Base-by-base conservation (phyloP, 2,888 invertebrate genomes). In the Ceraclea dissimilis region DNA sequence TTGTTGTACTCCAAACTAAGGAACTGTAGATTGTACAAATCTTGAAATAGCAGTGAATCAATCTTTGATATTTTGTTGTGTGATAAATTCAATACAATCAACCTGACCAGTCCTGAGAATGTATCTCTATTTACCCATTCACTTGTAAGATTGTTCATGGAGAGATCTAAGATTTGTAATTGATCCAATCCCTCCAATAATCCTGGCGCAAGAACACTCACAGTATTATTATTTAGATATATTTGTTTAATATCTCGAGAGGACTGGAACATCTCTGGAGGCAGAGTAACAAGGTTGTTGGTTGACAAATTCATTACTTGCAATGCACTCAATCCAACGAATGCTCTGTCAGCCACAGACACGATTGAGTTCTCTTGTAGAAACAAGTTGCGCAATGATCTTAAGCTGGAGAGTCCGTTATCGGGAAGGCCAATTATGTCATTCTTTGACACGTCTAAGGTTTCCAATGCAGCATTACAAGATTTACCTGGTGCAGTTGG, bases 101-200 rank as follows among this genome's bases (percentile, higher is more conserved):
- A 77, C 46, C 87, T 81, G 5, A 84, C 82, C 50, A 90, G 75
- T 59, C 85, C 85, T 20, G 85, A 80, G 72, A 91, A 90, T 20
- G 88, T 86, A 65, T 88, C 86, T 65, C 85, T 79, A 64, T 86
- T 86, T 51, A 90, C 83, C 85, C 86, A 88, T 63, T 82, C 83
- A 66, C 85, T 87, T n/a, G 85, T 84, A 64, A 90, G 72, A 66
- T 86, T 84, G 70, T 90, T 90, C 58, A 77, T 76, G 48, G 86
- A 86, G 66, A 90, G 73, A 70, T 90, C 88, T 62, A 90, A 74
- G 64, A 84, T 80, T 70, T 85, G 83, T 57, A 90, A 71, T 67
- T 88, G 85, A 66, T 85, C 84, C 60, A 90, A 74, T 58, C 84
- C 84, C 70, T 86, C 85, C 56, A 91, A 74, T 33, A 90, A 72